phyloP scores from a whole-genome alignment of 2,797 vertebrate genomes.

The Gephyroberyx darwinii region DNA sequence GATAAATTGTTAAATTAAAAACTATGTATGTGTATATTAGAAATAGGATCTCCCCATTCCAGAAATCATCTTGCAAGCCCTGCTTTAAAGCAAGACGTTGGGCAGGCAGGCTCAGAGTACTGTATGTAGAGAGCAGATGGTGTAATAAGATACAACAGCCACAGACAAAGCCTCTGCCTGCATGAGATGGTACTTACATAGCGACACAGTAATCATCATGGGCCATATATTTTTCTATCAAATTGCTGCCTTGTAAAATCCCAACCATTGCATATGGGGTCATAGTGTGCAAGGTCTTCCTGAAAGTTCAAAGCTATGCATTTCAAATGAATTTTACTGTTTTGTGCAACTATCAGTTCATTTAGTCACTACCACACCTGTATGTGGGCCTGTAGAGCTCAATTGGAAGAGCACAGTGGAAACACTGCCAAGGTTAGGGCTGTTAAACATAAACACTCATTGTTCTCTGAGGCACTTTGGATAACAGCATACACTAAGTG shows the following conservation, averaged over 20 bases:
- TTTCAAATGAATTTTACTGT: slow-evolving; percentile 57
- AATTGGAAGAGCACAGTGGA: slow-evolving; percentile 13
- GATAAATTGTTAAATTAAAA: not conserved
- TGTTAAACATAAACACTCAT: slow-evolving; percentile 23
- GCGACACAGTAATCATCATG: slow-evolving; percentile 48
- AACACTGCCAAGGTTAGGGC: slow-evolving; percentile 30
- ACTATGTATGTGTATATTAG: not conserved
- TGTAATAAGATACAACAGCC: slow-evolving; percentile 63
- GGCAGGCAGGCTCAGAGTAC: slow-evolving; percentile 32
- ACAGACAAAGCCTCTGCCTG: slow-evolving; percentile 50
- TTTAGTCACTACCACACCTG: slow-evolving; percentile 29
- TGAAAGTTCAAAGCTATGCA: slow-evolving; percentile 63
- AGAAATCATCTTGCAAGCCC: too few relatives aligned
- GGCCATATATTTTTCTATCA: slow-evolving; percentile 35
- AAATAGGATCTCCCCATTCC: not conserved
- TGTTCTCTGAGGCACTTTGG: not conserved
- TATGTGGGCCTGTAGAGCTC: slow-evolving; percentile 20
- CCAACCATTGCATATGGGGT: slow-evolving; percentile 20
- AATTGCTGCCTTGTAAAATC: slow-evolving; percentile 43
- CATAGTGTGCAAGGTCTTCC: slow-evolving; percentile 5
- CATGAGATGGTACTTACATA: slow-evolving; percentile 43
- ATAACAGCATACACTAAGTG: not conserved
- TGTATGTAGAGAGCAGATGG: slow-evolving; percentile 66
- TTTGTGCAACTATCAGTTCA: slow-evolving; percentile 21
- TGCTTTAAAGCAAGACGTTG: slow-evolving; percentile 44